Evolutionary conservation across 2,888 invertebrate species (phyloP).

Genomic region (Melinaea marsaeus): DNA sequence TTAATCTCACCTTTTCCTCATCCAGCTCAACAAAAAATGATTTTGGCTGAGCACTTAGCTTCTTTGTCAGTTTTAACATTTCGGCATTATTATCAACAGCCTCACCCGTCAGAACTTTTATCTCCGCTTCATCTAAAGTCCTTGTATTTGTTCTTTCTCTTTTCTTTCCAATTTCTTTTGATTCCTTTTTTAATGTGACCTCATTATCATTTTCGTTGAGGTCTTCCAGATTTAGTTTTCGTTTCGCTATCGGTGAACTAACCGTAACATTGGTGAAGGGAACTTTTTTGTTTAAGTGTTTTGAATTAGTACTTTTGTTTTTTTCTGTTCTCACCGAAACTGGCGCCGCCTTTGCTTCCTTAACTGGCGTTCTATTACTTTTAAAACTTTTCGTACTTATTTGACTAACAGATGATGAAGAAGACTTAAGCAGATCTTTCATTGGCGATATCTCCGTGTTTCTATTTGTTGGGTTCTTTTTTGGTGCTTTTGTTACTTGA

Average conservation of each 20-base stretch:
- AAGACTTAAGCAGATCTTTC: slow-evolving; percentile 55
- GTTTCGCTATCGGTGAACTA: slow-evolving; percentile 56
- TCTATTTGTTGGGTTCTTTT: slow-evolving; percentile 41
- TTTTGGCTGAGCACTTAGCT: slow-evolving; percentile 59
- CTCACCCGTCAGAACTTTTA: slow-evolving; percentile 56
- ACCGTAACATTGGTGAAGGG: slow-evolving; percentile 53
- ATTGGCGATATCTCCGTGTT: slow-evolving; percentile 49
- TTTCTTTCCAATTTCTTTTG: slow-evolving; percentile 28
- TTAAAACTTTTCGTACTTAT: slow-evolving; percentile 32
- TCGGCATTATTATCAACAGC: slow-evolving; percentile 58
- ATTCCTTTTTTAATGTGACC: slow-evolving; percentile 16
- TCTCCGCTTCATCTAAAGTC: slow-evolving; percentile 65
- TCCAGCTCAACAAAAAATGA: slow-evolving; percentile 63
- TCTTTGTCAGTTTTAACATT: slow-evolving; percentile 54
- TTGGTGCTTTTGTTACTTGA: slow-evolving; percentile 43
- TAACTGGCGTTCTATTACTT: slow-evolving; percentile 17
- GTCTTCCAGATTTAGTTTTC: slow-evolving; percentile 39
- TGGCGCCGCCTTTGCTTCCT: slow-evolving; percentile 12
- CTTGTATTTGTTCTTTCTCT: slow-evolving; percentile 63
- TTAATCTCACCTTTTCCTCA: slow-evolving; percentile 36
- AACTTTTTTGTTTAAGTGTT: slow-evolving; percentile 34
- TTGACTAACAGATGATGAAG: slow-evolving; percentile 50
- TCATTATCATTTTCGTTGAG: slow-evolving; percentile 1
- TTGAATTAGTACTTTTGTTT: slow-evolving; percentile 33
- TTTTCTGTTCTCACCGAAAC: slow-evolving; percentile 30